Base-by-base conservation (phyloP, 37 sponge, comb jelly and placozoan species). In the Beroe forskalii region DNA sequence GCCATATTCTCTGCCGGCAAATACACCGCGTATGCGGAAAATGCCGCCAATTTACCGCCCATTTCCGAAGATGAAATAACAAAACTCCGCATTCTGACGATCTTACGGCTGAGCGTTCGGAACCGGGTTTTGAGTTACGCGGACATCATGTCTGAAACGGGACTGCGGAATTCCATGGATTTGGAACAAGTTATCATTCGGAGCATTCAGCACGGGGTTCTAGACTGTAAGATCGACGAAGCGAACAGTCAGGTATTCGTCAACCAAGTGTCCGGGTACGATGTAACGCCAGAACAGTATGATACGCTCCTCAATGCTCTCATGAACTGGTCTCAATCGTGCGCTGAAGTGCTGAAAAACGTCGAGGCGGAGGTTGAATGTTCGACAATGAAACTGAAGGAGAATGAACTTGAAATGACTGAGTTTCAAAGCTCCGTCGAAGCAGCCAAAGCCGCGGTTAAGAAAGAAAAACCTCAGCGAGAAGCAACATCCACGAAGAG, bases 191-290 rank as follows among this genome's bases (percentile, higher is more conserved):
- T 80, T 37, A 25, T 80, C 30, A 80, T 80, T 4, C 44, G 27
- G 30, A 44, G 86, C 42, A 80, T 80, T 42, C 86, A 80, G 55
- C 55, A 41, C 30, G 40, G 40, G 6, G 44, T 80, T 2, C 55
- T 80, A 25, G 55, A 80, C 25, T 80, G 86, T 25, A 40, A 38
- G 86, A 80, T 80, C 3, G 86, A 80, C 55, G 86, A 80, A 38
- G 55, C 55, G 8, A 80, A 41, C 27, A 27, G 27, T 12, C 86
- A 44, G 28, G 86, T 80, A 23, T 80, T 80, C 27, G 55, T 80
- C n/a, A 41, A 80, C 22, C 86, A 80, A 25, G 23, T 80, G 25
- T 44, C 86, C 19, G 55, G 55, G 25, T 80, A 41, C 27, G 40
- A 17, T 43, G 44, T 44, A 6, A 41, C 24, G 28, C 38, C 12